Conservation (phyloP, 2,113 vertebrate species). For the Mus pahari region DNA sequence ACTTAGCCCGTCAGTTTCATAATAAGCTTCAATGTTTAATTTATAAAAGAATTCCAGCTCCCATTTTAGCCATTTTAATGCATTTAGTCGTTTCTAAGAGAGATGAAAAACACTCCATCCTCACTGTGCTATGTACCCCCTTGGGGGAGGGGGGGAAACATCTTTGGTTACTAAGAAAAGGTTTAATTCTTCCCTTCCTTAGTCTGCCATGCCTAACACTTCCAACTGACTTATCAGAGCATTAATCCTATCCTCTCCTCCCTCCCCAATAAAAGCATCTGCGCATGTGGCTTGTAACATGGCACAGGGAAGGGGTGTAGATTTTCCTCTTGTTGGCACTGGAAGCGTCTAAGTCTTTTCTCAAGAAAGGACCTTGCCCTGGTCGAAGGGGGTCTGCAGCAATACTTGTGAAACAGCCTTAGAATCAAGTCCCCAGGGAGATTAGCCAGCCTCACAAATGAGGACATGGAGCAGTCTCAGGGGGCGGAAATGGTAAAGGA, state of each 20-base stretch:
- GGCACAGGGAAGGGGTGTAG: not conserved
- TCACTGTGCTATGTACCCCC: not conserved
- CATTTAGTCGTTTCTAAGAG: not conserved
- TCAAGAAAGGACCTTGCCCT: not conserved
- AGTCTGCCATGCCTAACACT: not conserved
- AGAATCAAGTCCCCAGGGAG: not conserved
- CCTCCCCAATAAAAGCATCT: not conserved
- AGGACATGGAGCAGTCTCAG: not conserved
- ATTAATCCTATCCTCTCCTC: not conserved
- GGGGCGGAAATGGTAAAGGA: not conserved
- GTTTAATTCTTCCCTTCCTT: not conserved
- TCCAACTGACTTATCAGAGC: not conserved
- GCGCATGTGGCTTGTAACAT: not conserved
- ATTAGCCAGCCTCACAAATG: rapidly evolving
- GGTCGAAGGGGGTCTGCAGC: too few relatives aligned
- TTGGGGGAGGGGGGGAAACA: too few relatives aligned
- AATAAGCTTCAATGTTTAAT: not conserved
- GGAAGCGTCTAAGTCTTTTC: not conserved
- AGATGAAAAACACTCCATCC: not conserved
- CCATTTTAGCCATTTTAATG: not conserved
- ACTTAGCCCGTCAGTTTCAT: not conserved
- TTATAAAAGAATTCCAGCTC: not conserved
- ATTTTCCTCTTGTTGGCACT: not conserved
- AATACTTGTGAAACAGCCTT: not conserved
- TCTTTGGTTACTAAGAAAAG: not conserved